phyloP scores from a whole-genome alignment of 2,888 invertebrate genomes.

The Megaustenia siamemsis region DNA sequence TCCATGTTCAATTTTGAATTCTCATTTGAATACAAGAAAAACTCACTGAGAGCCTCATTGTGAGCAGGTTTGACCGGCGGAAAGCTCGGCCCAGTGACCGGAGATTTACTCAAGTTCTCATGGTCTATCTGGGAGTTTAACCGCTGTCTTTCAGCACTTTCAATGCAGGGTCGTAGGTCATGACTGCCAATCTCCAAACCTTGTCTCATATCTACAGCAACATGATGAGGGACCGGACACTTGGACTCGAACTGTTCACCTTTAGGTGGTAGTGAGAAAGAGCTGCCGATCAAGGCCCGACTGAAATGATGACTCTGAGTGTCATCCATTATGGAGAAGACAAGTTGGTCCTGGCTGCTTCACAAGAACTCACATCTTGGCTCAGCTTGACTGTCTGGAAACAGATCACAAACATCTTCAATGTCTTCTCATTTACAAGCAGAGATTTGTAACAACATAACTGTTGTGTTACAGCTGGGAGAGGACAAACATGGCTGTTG shows the following conservation, averaged over 20 bases:
- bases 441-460: too few relatives aligned
- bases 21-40: constrained; percentile 40
- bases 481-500: too few relatives aligned
- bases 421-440: too few relatives aligned
- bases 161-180: constrained; percentile 26
- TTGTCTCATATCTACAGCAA: constrained; percentile 12
- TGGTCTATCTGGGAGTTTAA: constrained; percentile 21
- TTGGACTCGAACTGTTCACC: constrained; percentile 26
- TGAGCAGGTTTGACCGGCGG: constrained; percentile 22
- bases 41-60: constrained; percentile 21
- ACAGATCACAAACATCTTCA: too few relatives aligned
- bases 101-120: constrained; percentile 16
- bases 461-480: too few relatives aligned
- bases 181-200: constrained; percentile 32
- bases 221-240: constrained; percentile 17
- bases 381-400: too few relatives aligned
- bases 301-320: constrained; percentile 33
- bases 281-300: constrained; percentile 25
- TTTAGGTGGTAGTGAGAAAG: constrained; percentile 34
- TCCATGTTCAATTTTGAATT: constrained; percentile 40
- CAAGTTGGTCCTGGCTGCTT: too few relatives aligned
- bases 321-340: constrained; percentile 32
- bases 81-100: constrained; percentile 30
- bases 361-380: too few relatives aligned
- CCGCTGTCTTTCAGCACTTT: constrained; percentile 25